These are phyloP conservation scores for Syrrhaptes paradoxus DNA, from an alignment of 2,113 vertebrate genomes.

Conservation along the genomic window DNA sequence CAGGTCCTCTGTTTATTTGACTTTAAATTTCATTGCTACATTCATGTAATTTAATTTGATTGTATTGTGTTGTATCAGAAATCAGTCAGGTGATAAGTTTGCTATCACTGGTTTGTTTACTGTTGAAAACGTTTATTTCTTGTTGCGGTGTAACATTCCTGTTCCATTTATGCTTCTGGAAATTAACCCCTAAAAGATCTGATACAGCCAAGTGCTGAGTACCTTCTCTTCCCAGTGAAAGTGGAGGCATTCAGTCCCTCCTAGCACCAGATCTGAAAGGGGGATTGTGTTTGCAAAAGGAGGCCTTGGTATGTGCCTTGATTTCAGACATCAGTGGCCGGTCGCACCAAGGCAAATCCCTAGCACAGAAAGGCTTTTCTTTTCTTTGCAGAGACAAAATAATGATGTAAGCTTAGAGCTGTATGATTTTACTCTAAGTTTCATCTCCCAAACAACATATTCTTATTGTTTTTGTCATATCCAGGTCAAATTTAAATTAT, in stretches of 20 bases:
- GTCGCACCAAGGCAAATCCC: conserved; percentile 56
- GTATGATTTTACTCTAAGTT: conserved; percentile 31
- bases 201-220: neutral
- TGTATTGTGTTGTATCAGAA: neutral
- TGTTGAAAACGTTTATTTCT: neutral
- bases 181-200: conserved; percentile 35
- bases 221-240: neutral
- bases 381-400: conserved; percentile 33
- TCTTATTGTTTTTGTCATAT: conserved; percentile 22
- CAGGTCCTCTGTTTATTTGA: conserved; percentile 30
- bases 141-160: neutral
- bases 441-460: conserved; percentile 38
- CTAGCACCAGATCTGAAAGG: conserved; percentile 37
- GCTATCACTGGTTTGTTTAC: neutral
- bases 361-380: conserved; percentile 59
- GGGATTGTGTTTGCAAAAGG: conserved; percentile 55
- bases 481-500: conserved; percentile 58
- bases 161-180: neutral
- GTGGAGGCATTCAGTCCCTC: conserved; percentile 28
- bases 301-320: conserved; percentile 53
- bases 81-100: neutral
- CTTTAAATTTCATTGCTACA: neutral
- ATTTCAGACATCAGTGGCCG: conserved; percentile 52
- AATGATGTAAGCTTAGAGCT: conserved; percentile 16
- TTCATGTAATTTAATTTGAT: neutral